A percentile compares a stretch with the other conserved stretches of the same genome.
Evolutionary conservation across 2,888 invertebrate species (phyloP).

Genomic region (Drosophila setosimentum): DNA sequence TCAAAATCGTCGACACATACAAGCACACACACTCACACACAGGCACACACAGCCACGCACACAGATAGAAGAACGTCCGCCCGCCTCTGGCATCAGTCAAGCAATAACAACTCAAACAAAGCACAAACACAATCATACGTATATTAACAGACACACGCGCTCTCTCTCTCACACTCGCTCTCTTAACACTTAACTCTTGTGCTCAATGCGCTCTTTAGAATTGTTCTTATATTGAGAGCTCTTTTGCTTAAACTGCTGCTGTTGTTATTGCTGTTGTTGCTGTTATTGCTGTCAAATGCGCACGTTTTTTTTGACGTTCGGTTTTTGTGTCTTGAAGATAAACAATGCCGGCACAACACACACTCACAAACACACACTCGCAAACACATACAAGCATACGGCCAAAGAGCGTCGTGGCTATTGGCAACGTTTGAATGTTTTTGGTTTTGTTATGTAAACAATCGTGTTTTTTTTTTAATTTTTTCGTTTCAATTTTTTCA

Average conservation of each 20-base stretch:
- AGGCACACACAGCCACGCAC: constrained; percentile 9
- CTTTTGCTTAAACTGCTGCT: constrained; percentile 17
- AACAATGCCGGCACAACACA: constrained; percentile 79
- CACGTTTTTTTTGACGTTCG: constrained; percentile 69
- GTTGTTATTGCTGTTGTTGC: neutral
- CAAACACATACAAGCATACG: constrained; percentile 1
- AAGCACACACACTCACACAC: constrained; percentile 17
- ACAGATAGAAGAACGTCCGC: constrained; percentile 41
- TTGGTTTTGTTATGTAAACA: constrained; percentile 79
- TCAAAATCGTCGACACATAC: constrained; percentile 56
- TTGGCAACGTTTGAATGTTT: constrained; percentile 60
- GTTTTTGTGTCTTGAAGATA: constrained; percentile 76
- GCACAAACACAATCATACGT: constrained; percentile 13
- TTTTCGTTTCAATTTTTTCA: constrained; percentile 24
- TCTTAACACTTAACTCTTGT: neutral
- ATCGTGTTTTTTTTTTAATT: constrained; percentile 43
- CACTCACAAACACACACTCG: constrained; percentile 20
- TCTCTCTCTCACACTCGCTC: constrained; percentile 6
- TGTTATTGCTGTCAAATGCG: constrained; percentile 56
- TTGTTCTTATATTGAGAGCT: constrained; percentile 4
- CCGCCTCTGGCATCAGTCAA: constrained; percentile 7
- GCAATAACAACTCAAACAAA: constrained; percentile 22
- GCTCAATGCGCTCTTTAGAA: constrained; percentile 22
- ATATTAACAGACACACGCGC: constrained; percentile 10
- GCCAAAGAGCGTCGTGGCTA: constrained; percentile 46